Conservation (phyloP, 2,888 invertebrate genomes). For the Athalia circularis region DNA sequence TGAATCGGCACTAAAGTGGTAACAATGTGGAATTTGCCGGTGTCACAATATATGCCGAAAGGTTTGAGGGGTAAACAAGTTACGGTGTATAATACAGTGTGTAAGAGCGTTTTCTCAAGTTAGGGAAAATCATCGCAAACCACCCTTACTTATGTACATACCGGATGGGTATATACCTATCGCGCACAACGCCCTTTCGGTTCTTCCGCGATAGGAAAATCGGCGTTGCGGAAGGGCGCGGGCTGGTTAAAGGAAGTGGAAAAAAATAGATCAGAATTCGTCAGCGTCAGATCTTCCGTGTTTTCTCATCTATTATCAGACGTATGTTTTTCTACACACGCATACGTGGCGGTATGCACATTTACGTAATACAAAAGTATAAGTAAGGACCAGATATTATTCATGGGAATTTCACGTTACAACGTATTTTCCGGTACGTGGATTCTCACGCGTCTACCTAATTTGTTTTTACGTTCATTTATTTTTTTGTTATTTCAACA, state of each 20-base stretch:
- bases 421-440: too few species aligned
- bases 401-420: not conserved
- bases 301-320: not conserved
- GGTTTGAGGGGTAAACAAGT: not conserved
- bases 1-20: slow-evolving; percentile 33
- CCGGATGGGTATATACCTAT: too few species aligned
- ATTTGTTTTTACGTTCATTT: too few species aligned
- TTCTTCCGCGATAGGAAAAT: not conserved
- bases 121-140: too few species aligned
- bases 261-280: not conserved
- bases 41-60: not conserved
- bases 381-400: not conserved
- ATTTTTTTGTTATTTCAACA: too few species aligned
- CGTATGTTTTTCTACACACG: not conserved
- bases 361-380: too few species aligned
- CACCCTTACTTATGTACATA: too few species aligned
- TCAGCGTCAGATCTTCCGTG: not conserved
- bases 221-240: not conserved
- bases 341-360: too few species aligned
- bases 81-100: not conserved
- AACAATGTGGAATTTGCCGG: slow-evolving; percentile 19
- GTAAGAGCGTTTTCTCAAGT: too few species aligned
- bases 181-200: too few species aligned
- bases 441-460: too few species aligned
- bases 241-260: not conserved